A percentile compares a stretch with the other conserved stretches of the same genome.
These are phyloP conservation scores for Drosophila subsilvestris DNA, from an alignment of 2,888 invertebrate genomes.

Conservation along the genomic window DNA sequence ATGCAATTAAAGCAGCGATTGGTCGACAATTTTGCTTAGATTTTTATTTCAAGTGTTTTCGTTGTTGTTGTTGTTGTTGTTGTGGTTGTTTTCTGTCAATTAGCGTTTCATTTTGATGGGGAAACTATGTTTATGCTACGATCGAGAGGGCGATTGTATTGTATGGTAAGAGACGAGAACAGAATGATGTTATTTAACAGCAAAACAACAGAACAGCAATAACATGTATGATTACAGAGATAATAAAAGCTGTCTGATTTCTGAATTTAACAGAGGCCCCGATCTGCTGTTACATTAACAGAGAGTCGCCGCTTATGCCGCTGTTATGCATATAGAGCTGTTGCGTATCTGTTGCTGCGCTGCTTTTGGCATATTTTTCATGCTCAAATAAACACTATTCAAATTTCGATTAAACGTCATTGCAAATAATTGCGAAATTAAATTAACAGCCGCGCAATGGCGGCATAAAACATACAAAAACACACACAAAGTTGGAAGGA, in stretches of 20 bases:
- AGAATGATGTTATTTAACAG: too few species aligned
- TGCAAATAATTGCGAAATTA: conserved; percentile 63
- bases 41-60: conserved; percentile 23
- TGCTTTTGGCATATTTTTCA: conserved; percentile 39
- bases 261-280: conserved; percentile 10
- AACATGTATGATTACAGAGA: too few species aligned
- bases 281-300: neutral
- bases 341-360: neutral
- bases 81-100: neutral
- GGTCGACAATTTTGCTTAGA: conserved; percentile 47
- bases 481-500: neutral
- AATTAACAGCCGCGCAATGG: conserved; percentile 44
- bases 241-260: too few species aligned
- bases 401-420: conserved; percentile 59
- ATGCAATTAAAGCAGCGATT: conserved; percentile 64
- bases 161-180: too few species aligned
- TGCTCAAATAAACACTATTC: conserved; percentile 55
- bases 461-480: conserved; percentile 28
- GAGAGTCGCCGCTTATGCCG: neutral
- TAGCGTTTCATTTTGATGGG: neutral
- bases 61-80: too few species aligned
- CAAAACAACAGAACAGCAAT: too few species aligned
- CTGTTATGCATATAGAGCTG: neutral
- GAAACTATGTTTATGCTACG: conserved; percentile 8
- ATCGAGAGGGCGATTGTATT: neutral